These are phyloP conservation scores for Chrysaora quinquecirrha DNA, from an alignment of 30 jellyfish, hydroid and myxozoan species.

Conservation along the genomic window DNA sequence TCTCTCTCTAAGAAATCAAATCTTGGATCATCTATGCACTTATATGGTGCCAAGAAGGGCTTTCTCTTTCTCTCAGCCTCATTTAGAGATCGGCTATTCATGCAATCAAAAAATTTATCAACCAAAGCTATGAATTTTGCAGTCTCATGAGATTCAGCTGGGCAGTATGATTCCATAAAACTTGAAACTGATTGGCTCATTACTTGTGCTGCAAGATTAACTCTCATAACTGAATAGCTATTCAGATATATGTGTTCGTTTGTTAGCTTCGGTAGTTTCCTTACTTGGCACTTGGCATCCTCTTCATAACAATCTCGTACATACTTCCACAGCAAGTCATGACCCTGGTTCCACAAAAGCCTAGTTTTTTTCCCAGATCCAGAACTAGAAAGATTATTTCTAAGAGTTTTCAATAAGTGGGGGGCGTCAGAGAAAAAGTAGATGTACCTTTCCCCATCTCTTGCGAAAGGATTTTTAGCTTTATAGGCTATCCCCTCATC, in stretches of 20 bases:
- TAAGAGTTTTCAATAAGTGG: constrained; percentile 39
- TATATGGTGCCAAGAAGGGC: constrained; percentile 23
- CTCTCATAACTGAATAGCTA: constrained; percentile 33
- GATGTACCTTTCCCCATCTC: constrained; percentile 32
- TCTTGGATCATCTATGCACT: neutral
- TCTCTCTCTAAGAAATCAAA: neutral
- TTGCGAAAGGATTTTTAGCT: constrained; percentile 37
- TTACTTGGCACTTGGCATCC: constrained; percentile 24
- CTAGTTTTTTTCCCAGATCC: constrained; percentile 33
- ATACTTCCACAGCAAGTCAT: constrained; percentile 25
- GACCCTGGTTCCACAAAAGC: constrained; percentile 30
- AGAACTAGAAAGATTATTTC: constrained; percentile 45
- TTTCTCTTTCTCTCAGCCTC: constrained; percentile 10
- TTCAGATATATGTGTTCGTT: constrained; percentile 18
- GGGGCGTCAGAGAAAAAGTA: constrained; percentile 47
- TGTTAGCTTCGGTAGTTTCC: constrained; percentile 15
- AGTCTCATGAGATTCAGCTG: neutral
- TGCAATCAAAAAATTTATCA: neutral
- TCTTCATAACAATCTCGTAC: constrained; percentile 29
- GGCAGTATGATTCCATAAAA: neutral
- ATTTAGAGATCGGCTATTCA: neutral
- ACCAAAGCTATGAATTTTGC: constrained; percentile 12
- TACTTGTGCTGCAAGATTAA: constrained; percentile 24
- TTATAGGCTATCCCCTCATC: constrained; percentile 8
- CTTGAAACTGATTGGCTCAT: constrained; percentile 21